A percentile compares a stretch with the other conserved stretches of the same genome.
phyloP scores from a whole-genome alignment of 2,888 invertebrate genomes.

The Salticus scenicus region DNA sequence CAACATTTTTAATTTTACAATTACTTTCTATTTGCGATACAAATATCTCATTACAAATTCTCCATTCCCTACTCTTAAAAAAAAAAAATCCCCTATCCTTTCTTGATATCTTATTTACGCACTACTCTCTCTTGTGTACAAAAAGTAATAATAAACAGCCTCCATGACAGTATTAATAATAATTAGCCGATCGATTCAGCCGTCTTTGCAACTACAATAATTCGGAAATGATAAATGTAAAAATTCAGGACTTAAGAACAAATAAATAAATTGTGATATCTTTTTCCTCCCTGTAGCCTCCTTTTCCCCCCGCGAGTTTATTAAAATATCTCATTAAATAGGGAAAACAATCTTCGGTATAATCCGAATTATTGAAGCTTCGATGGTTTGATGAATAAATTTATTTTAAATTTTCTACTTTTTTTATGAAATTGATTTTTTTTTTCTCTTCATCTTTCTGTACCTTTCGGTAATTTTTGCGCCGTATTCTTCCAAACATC shows the following conservation, averaged over 20 bases:
- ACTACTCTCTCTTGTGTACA: not conserved
- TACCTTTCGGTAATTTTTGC: conserved; percentile 52
- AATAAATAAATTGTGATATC: conserved; percentile 65
- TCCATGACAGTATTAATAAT: conserved; percentile 60
- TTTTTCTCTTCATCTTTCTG: conserved; percentile 27
- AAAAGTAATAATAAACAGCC: not conserved
- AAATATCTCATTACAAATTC: no score
- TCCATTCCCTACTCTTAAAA: no score
- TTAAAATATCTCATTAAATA: conserved; percentile 70
- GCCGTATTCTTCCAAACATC: conserved; percentile 46
- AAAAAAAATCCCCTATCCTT: no score
- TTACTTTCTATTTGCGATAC: no score
- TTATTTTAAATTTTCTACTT: conserved; percentile 67
- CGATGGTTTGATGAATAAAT: conserved; percentile 68
- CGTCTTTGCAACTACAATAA: conserved; percentile 61
- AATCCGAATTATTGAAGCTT: conserved; percentile 64
- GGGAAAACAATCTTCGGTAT: conserved; percentile 66
- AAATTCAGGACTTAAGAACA: conserved; percentile 58
- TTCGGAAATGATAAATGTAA: conserved; percentile 28
- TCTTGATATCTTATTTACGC: not conserved
- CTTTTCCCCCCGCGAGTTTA: conserved; percentile 46
- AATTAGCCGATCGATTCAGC: conserved; percentile 39
- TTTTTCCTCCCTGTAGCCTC: conserved; percentile 1
- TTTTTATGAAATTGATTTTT: conserved; percentile 27
- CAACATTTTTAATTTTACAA: no score